Percentiles rank a stretch among this genome's conserved stretches.
These are phyloP conservation scores for Tympanuchus pallidicinctus DNA, from an alignment of 2,113 vertebrate genomes.

Conservation along the genomic window DNA sequence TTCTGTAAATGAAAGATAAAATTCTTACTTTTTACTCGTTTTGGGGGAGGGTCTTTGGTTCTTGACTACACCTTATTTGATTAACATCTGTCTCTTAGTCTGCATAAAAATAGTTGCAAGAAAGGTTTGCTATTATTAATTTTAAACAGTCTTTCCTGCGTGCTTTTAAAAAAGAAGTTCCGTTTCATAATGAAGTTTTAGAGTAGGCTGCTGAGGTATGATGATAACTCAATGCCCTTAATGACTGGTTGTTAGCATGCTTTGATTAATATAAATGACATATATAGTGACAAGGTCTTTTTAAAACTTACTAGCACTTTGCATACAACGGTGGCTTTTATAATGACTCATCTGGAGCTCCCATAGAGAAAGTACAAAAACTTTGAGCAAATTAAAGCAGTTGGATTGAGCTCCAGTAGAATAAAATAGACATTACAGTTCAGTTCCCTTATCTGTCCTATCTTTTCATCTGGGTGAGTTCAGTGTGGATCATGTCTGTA, in stretches of 20 bases:
- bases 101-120: background rate
- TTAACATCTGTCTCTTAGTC: background rate
- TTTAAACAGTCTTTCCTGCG: background rate
- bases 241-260: background rate
- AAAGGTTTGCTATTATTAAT: background rate
- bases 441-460: background rate
- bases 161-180: background rate
- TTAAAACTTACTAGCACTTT: background rate
- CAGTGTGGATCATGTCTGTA: background rate
- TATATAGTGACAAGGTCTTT: background rate
- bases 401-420: background rate
- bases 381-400: background rate
- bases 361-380: background rate
- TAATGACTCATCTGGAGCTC: background rate
- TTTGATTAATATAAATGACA: background rate
- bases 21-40: background rate
- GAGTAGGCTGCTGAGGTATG: background rate
- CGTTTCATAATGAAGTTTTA: background rate
- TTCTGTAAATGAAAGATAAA: background rate
- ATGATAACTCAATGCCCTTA: background rate
- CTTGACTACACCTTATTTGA: background rate
- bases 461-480: background rate
- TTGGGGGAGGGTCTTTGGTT: background rate
- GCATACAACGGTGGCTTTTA: background rate
- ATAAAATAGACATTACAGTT: background rate